Conservation (phyloP, 2,797 vertebrate genomes). For the Lagothrix lagotricha region DNA sequence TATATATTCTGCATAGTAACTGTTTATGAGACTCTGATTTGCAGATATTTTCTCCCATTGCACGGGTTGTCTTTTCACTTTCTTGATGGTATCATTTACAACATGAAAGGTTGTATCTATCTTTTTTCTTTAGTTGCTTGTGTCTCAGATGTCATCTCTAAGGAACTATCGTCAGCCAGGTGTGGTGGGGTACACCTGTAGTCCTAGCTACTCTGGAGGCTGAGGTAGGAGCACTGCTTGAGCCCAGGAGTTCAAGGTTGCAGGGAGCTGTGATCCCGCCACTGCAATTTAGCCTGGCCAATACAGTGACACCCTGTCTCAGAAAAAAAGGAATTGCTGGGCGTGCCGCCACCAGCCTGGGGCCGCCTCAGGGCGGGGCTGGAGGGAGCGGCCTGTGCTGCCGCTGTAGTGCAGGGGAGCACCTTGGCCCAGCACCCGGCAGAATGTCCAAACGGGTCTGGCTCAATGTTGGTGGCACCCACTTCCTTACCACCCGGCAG, state of each 20-base stretch:
- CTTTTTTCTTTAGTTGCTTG: not conserved
- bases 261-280: not conserved
- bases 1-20: not conserved
- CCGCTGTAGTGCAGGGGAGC: slow-evolving; percentile 86
- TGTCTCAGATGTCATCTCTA: not conserved
- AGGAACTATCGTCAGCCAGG: not conserved
- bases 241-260: not conserved
- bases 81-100: not conserved
- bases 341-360: slow-evolving; percentile 85
- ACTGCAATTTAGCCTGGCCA: not conserved
- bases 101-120: not conserved
- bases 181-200: not conserved
- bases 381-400: slow-evolving; percentile 82
- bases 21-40: not conserved
- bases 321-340: slow-evolving; percentile 83
- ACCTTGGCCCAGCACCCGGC: slow-evolving; percentile 82
- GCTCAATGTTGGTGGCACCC: slow-evolving; percentile 96
- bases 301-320: not conserved
- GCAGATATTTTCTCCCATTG: not conserved
- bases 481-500: slow-evolving; percentile 96
- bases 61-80: not conserved
- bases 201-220: not conserved
- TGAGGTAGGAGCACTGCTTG: not conserved
- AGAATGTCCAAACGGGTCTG: slow-evolving; percentile 94
- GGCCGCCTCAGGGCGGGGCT: slow-evolving; percentile 84